Evolutionary conservation across 2,113 vertebrate species (phyloP).

Genomic region (Gymnarchus niloticus): DNA sequence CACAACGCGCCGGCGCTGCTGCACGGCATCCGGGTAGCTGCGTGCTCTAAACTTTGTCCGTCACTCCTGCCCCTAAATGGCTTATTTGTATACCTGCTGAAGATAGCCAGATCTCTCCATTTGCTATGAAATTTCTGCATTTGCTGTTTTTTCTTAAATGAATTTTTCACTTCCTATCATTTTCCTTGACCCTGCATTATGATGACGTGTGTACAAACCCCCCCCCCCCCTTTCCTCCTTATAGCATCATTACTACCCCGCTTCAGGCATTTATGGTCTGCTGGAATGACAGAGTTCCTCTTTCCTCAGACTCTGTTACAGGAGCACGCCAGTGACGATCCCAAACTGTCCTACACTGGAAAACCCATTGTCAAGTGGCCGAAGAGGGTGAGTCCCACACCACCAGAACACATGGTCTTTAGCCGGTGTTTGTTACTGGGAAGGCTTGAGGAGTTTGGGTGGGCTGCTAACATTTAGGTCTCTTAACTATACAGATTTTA

Average conservation of each 20-base stretch:
- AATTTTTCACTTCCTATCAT: background rate
- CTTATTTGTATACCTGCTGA: background rate
- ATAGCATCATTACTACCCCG: background rate
- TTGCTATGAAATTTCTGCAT: background rate
- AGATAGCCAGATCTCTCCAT: background rate
- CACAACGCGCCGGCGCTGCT: conserved; percentile 79
- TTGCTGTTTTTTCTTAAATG: background rate
- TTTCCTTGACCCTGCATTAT: background rate
- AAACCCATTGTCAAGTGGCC: conserved; percentile 94
- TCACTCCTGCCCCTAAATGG: background rate
- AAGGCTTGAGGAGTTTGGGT: no score
- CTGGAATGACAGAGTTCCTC: background rate
- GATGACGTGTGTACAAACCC: background rate
- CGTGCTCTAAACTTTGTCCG: background rate
- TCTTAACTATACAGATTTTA: no score
- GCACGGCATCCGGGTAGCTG: conserved; percentile 75
- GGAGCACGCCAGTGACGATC: conserved; percentile 73
- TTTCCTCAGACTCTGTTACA: conserved; percentile 70
- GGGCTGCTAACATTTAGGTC: no score
- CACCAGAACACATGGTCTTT: background rate
- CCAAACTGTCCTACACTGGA: conserved; percentile 85
- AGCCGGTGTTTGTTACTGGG: no score
- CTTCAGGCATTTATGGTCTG: background rate
- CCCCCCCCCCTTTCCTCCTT: background rate
- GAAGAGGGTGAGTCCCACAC: conserved; percentile 70